A percentile compares a stretch with the other conserved stretches of the same genome.
Evolutionary conservation across 2,113 vertebrate genomes (phyloP).

Genomic region (Dasyornis broadbenti): DNA sequence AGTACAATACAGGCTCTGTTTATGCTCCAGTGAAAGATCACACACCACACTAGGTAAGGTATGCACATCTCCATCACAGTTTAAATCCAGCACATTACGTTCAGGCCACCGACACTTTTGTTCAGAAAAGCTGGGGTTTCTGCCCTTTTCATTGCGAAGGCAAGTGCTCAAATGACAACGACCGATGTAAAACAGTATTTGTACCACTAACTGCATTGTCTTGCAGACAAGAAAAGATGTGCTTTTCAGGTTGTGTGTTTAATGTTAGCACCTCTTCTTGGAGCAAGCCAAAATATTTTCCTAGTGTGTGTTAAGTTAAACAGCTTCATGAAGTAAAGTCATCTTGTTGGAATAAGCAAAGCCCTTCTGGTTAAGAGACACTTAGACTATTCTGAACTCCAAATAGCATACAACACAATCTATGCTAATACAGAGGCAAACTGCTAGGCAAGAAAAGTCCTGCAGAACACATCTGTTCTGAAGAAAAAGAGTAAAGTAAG

Average conservation of each 20-base stretch:
- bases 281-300: neutral
- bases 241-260: neutral
- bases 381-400: neutral
- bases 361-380: neutral
- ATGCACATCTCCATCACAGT: slow-evolving; percentile 32
- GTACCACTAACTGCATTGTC: neutral
- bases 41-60: slow-evolving; percentile 49
- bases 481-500: neutral
- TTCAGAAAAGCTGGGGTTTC: slow-evolving; percentile 12
- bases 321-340: neutral
- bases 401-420: neutral
- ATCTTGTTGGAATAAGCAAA: fast-evolving
- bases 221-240: neutral
- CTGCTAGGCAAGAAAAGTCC: neutral
- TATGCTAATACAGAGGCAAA: neutral
- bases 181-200: neutral
- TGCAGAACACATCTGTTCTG: neutral
- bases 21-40: slow-evolving; percentile 33
- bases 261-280: neutral
- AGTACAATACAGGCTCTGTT: slow-evolving; percentile 45
- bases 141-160: neutral
- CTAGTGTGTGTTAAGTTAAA: neutral
- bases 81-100: slow-evolving; percentile 10
- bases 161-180: neutral
- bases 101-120: slow-evolving; percentile 12